Base-by-base conservation (phyloP, 2,113 vertebrate genomes). In the Nyctereutes procyonoides region DNA sequence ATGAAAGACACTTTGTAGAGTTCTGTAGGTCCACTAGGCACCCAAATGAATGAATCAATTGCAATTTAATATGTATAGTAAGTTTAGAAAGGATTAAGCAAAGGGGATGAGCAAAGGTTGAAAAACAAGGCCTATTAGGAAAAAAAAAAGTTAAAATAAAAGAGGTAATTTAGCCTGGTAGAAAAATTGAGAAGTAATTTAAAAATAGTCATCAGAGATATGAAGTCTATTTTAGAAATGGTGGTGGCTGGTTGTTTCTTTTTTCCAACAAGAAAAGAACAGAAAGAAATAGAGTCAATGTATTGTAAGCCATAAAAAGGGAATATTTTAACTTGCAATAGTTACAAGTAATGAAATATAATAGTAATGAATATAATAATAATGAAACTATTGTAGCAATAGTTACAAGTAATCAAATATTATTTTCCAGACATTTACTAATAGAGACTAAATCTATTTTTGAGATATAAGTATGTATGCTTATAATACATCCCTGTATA, bases 201-300 rank as follows among this genome's bases (percentile, higher is more conserved):
- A 74, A 87, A 48, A 93, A 93, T 56, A 20, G 8, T 90, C 43
- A 62, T 97, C 28, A 81, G 12, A 93, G 15, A 67, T 76, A 83
- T 43, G 24, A 90, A 95, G 26, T 93, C 22, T 96, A 17, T 77
- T 77, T 94, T 93, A 81, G 32, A 93, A 86, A 96, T 32, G 8
- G 11, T 84, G 17, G 58, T 30, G 86, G 5, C 15, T n/a, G 74
- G 26, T n/a, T 83, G 6, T 56, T 93, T 43, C 20, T 26, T 95
- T 73, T 87, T 74, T 55, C 22, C 2, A 82, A 65, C 17, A 77
- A 60, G 19, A 74, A 90, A 69, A 71, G 5, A 88, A 55, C 38
- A 91, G n/a, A 97, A 96, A 88, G 14, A 77, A 56, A 74, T 69
- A 19, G 6, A 80, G 14, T 24, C 7, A 83, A 48, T 86, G 65